Conservation (phyloP, 2,888 invertebrate genomes). For the Campaea margaritaria region DNA sequence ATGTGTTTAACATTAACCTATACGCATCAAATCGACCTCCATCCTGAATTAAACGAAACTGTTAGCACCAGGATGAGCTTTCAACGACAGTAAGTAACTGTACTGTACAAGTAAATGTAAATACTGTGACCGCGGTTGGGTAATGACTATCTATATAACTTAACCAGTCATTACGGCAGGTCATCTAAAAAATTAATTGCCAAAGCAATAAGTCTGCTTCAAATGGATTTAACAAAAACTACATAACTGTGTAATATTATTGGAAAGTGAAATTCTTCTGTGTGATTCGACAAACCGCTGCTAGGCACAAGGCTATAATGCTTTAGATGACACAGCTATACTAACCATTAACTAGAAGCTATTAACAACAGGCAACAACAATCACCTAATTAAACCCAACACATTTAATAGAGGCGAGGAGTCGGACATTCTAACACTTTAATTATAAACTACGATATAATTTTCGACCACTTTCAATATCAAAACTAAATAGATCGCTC, state of each 20-base stretch:
- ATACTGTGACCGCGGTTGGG: too few relatives aligned
- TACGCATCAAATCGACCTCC: too few relatives aligned
- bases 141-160: too few relatives aligned
- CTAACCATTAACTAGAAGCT: conserved; percentile 33
- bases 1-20: too few relatives aligned
- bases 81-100: too few relatives aligned
- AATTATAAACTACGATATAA: conserved; percentile 11
- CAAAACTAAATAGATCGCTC: background rate
- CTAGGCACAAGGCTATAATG: conserved; percentile 37
- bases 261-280: background rate
- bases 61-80: too few relatives aligned
- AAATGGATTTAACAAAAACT: too few relatives aligned
- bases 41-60: too few relatives aligned
- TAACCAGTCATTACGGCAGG: too few relatives aligned
- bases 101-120: too few relatives aligned
- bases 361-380: conserved; percentile 19
- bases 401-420: conserved; percentile 15
- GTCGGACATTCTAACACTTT: conserved; percentile 11
- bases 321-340: conserved; percentile 41
- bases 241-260: background rate
- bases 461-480: conserved; percentile 12
- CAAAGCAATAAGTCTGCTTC: too few relatives aligned
- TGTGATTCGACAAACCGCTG: conserved; percentile 43
- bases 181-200: too few relatives aligned
- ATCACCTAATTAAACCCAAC: conserved; percentile 7